Evolutionary conservation across 2,113 vertebrate genomes (phyloP), one percentile per base, ranked within the genome.

Genomic region (Sula dactylatra): DNA sequence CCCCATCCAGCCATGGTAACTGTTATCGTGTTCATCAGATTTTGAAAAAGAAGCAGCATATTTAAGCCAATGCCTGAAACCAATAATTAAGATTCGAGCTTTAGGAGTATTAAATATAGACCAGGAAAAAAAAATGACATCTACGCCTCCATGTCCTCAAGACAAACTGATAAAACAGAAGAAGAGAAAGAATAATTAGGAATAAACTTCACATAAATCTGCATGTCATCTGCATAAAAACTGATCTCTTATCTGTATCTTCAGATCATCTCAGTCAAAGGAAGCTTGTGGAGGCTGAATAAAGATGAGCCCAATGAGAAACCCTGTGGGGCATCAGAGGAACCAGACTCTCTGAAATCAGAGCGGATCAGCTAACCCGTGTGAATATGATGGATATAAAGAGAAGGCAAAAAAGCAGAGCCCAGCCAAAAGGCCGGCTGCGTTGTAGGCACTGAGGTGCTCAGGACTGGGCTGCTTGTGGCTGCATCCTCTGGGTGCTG

Each of bases 131-230:
- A 86, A 58, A 62, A 9, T 0, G 22, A 24, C 82, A 91, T 59
- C 27, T 61, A 40, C 10, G 11, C 42, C 65, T 95, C 62, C 19
- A 27, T 76, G 40, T 83, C 82, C 42, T 72, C 29, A 44, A 73
- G 80, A 82, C 11, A 93, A 95, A 42, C 29, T 36, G 84, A 58
- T 92, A 72, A 94, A 93, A 83, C 66, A 77, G 5, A 5, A 74
- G 45, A 45, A 62, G 88, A 66, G 73, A 73, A 93, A 16, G 93
- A 96, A 96, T 89, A 86, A 94, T 94, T 82, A 82, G 70, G 86
- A 69, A 76, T 36, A 44, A 95, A 69, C 77, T 62, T 89, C 77
- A 72, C 88, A 96, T 83, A 89, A 95, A 96, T 97, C 86, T 94
- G 88, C 95, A 89, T 89, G 45, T 52, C 70, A 90, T 88, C 81